Base-by-base conservation (phyloP, 2,113 vertebrate species). In the Petroica traversi region DNA sequence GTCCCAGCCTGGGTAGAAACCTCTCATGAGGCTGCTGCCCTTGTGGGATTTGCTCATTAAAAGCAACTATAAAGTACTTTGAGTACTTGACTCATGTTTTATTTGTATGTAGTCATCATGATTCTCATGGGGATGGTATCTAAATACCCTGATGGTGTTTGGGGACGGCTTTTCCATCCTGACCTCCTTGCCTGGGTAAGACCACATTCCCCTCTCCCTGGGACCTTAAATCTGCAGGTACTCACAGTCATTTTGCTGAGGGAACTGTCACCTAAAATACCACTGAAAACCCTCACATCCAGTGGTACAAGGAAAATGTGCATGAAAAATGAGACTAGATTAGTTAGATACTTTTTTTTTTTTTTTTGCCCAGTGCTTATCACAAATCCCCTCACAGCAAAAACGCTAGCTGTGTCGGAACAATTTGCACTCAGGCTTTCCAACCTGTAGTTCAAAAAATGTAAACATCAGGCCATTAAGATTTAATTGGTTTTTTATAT, bases 401-500 rank as follows among this genome's bases (percentile, higher is more conserved):
- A 84, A 87, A 73, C 4, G 15, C 55, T 82, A 73, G 66, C 74
- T 54, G 38, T 89, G 76, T 82, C 58, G 24, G 78, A 89, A 92
- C n/a, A 62, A 78, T 79, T 89, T 94, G 69, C 81, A 89, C 69
- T 91, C 81, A 85, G 34, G 45, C 54, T 95, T 95, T 93, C 78
- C 81, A 94, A 83, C 67, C 85, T 89, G 87, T 38, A 85, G 89
- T 88, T 93, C 82, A 85, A 94, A 96, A 94, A 97, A 95, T 66
- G 74, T 94, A 94, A 97, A 93, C 87, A 93, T 43, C 6, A 25
- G 46, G 46, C 71, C 87, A 85, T 94, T 95, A 94, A 95, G 74
- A 83, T 95, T 92, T 96, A 96, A 94, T 95, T 94, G 63, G 89
- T 93, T 93, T 91, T 95, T 95, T 92, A 81, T 95, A 82, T 91